Evolutionary conservation across 2,888 invertebrate genomes (phyloP).

Genomic region (Lepidochrysops patricia): DNA sequence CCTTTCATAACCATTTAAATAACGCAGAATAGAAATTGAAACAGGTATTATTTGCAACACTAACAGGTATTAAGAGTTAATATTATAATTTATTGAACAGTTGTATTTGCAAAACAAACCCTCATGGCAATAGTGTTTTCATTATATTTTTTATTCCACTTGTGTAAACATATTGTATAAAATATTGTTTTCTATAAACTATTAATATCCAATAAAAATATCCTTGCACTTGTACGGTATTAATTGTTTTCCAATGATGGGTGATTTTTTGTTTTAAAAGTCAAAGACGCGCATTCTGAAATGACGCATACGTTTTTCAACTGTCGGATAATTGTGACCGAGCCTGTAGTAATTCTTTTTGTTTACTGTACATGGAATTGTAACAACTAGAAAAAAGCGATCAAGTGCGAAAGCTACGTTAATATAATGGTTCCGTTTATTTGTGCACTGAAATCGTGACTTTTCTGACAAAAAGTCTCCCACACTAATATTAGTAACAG

Average conservation of each 20-base stretch:
- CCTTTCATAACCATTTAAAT: too few species aligned
- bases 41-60: too few species aligned
- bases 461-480: too few species aligned
- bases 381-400: neutral
- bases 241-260: neutral
- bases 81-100: too few species aligned
- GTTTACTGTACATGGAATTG: neutral
- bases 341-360: neutral
- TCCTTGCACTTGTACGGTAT: neutral
- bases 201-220: neutral
- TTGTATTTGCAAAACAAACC: neutral
- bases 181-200: neutral
- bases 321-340: neutral
- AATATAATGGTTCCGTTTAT: neutral
- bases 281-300: neutral
- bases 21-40: too few species aligned
- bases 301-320: neutral
- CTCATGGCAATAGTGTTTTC: neutral
- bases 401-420: neutral
- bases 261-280: neutral
- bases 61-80: too few species aligned
- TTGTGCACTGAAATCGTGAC: too few species aligned
- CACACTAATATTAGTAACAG: too few species aligned
- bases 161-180: neutral
- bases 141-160: neutral